Evolutionary conservation across 2,113 vertebrate species (phyloP).

Genomic region (Eleginops maclovinus): DNA sequence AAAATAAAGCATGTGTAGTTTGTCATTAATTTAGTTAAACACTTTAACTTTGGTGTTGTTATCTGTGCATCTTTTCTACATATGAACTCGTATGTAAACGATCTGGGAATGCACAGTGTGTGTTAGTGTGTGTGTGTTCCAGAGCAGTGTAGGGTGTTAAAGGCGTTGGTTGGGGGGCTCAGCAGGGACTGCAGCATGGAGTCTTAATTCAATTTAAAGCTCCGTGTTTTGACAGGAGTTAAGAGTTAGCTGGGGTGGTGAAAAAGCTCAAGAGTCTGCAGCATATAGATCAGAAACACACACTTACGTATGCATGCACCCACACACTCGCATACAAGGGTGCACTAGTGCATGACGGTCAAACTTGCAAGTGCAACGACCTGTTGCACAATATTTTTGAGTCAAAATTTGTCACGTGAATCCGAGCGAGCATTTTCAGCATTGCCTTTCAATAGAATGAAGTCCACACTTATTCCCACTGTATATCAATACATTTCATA

Average conservation of each 20-base stretch:
- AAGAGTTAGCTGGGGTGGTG: conserved; percentile 85
- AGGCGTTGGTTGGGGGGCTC: conserved; percentile 87
- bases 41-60: neutral
- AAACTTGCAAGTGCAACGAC: neutral
- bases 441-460: conserved; percentile 23
- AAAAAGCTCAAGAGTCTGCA: conserved; percentile 81
- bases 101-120: conserved; percentile 12
- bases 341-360: neutral
- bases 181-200: conserved; percentile 84
- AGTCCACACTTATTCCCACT: conserved; percentile 32
- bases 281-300: conserved; percentile 69
- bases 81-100: conserved; percentile 1
- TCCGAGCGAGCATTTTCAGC: conserved; percentile 34
- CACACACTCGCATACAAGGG: neutral
- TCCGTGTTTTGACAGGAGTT: conserved; percentile 89
- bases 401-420: conserved; percentile 23
- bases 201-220: conserved; percentile 94
- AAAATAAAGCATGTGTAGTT: neutral
- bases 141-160: conserved; percentile 79
- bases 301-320: conserved; percentile 7
- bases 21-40: neutral
- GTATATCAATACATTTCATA: conserved; percentile 52
- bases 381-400: conserved; percentile 13
- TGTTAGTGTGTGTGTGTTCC: conserved; percentile 55
- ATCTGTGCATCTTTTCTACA: conserved; percentile 1